Base-by-base conservation (phyloP, 2,888 invertebrate genomes). In the Pelosia muscerda region DNA sequence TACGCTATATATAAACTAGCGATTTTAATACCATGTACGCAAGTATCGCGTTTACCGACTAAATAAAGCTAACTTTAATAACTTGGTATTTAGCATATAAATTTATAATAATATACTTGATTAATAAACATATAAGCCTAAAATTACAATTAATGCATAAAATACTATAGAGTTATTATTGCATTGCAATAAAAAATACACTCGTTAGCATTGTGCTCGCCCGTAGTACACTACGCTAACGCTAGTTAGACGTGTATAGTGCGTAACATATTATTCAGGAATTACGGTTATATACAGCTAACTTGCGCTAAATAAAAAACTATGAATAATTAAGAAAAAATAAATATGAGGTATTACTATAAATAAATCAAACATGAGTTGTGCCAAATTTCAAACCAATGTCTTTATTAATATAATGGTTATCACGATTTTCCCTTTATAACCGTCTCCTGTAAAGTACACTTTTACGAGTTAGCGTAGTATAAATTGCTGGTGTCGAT, bases 191-290 rank as follows among this genome's bases (percentile, higher is more conserved):
- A 28, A 28, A 57, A 28, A 28, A 28, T 11, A 26, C 28, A 57
- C 57, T 57, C 28, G 25, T 28, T 57, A 57, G 19, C 13, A 57
- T 11, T 57, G 13, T 57, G 28, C 22, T 25, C 55, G 55, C 55
- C 65, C 62, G 65, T 62, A 25, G 6, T 55, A 68, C 22, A 64
- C 54, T 68, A 68, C 64, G 59, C 60, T 68, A 42, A 64, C 64
- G 10, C 59, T 64, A 54, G 64, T 68, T 64, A 64, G 56, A 58
- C 38, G 58, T 63, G 53, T 63, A 57, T 63, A 63, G 63, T 63
- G 58, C 67, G 59, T 63, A 23, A 55, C 23, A 55, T 55, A 57
- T 28, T 57, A 13, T 57, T 57, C 19, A 28, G 57, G 26, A 57
- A 57, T 57, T 57, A 57, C 19, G 57, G 26, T 13, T 57, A 57